These are phyloP conservation scores for Rhamnusium bicolor DNA, from an alignment of 2,888 invertebrate species.

Conservation along the genomic window DNA sequence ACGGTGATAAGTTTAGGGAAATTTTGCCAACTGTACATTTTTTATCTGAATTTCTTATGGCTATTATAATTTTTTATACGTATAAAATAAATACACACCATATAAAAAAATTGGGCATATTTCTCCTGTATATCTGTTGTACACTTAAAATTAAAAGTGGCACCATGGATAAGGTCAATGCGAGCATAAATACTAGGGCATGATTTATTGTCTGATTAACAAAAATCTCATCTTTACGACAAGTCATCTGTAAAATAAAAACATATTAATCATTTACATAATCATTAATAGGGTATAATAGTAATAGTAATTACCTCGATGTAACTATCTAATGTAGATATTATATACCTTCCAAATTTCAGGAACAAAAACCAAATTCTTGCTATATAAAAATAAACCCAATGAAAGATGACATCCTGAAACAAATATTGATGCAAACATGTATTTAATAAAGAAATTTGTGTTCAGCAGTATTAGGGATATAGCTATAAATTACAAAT, in stretches of 20 bases:
- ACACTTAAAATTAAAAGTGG: conserved; percentile 57
- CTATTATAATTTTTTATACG: not conserved
- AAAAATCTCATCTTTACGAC: conserved; percentile 49
- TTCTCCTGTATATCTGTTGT: conserved; percentile 54
- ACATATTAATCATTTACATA: not conserved
- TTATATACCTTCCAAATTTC: conserved; percentile 48
- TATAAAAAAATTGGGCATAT: conserved; percentile 64
- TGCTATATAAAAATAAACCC: conserved; percentile 63
- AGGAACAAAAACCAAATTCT: conserved; percentile 63
- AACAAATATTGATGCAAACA: conserved; percentile 33
- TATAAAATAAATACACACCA: conserved; percentile 57
- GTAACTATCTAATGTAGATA: conserved; percentile 40
- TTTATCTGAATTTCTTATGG: too few species aligned
- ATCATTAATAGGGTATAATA: too few species aligned
- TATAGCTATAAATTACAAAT: too few species aligned
- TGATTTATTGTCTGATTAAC: conserved; percentile 54
- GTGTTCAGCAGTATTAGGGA: too few species aligned
- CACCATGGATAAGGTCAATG: conserved; percentile 52
- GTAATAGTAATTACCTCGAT: conserved; percentile 51
- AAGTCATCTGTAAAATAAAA: conserved; percentile 32
- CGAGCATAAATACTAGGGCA: conserved; percentile 51
- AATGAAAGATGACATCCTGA: conserved; percentile 65
- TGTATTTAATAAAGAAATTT: too few species aligned
- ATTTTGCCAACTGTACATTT: too few species aligned
- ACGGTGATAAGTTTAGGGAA: too few species aligned